A percentile compares a stretch with the other conserved stretches of the same genome.
Evolutionary conservation across 2,888 invertebrate genomes (phyloP).

Genomic region (Coenonympha glycerion): DNA sequence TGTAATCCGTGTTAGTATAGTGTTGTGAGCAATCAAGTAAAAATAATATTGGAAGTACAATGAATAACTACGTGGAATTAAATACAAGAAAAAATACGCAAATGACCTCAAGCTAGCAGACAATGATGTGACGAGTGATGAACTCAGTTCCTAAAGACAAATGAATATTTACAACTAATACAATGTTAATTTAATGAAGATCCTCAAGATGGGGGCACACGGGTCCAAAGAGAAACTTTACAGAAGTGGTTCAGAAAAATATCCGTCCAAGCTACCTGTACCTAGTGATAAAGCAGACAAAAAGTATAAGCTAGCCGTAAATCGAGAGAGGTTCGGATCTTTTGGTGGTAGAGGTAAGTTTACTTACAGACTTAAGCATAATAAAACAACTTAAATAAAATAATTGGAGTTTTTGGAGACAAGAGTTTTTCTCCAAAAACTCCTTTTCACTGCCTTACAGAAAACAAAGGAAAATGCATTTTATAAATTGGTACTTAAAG

Average conservation of each 20-base stretch:
- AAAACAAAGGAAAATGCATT: no score
- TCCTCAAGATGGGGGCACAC: conserved; percentile 82
- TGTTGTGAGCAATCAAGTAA: conserved; percentile 13
- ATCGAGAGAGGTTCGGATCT: conserved; percentile 81
- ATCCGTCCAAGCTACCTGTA: conserved; percentile 73
- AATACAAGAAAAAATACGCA: conserved; percentile 5
- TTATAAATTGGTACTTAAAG: no score
- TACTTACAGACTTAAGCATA: no score
- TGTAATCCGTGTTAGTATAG: not conserved
- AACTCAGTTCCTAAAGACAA: conserved; percentile 19
- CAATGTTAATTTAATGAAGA: conserved; percentile 57
- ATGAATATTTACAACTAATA: conserved; percentile 25
- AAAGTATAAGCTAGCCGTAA: conserved; percentile 77
- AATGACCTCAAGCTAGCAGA: conserved; percentile 8
- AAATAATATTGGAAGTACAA: conserved; percentile 15
- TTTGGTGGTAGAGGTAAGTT: conserved; percentile 80
- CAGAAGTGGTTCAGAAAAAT: conserved; percentile 79
- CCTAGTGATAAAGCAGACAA: conserved; percentile 62
- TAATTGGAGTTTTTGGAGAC: no score
- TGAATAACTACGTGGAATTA: conserved; percentile 10
- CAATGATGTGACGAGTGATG: conserved; percentile 20
- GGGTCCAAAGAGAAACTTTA: conserved; percentile 85
- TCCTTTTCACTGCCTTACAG: no score
- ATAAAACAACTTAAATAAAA: no score
- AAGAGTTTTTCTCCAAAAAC: no score